A percentile compares a stretch with the other conserved stretches of the same genome.
These are phyloP conservation scores for Microplitis demolitor DNA, from an alignment of 1,140 invertebrate genomes.

Conservation along the genomic window DNA sequence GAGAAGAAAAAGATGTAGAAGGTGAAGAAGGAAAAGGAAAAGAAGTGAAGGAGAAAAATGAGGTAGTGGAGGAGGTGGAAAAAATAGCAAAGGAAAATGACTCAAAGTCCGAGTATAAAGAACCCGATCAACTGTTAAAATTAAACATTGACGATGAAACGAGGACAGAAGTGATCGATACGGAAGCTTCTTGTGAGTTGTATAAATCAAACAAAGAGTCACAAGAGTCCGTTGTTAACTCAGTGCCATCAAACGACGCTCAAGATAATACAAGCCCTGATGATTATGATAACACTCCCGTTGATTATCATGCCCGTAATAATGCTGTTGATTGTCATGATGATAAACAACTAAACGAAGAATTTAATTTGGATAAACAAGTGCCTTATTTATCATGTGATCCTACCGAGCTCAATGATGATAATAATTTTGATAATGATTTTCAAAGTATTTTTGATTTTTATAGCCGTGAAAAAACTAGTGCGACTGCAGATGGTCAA, in stretches of 20 bases:
- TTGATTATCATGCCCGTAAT: too few relatives aligned
- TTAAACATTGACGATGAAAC: neutral
- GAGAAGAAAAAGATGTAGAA: neutral
- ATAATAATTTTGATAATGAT: neutral
- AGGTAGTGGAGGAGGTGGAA: too few relatives aligned
- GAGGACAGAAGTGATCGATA: neutral
- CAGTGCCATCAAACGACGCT: neutral
- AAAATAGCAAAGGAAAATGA: neutral
- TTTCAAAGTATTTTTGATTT: neutral
- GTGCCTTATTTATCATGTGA: neutral
- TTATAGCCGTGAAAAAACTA: neutral
- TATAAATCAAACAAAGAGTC: constrained; percentile 7
- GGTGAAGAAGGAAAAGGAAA: neutral
- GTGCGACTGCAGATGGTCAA: too few relatives aligned
- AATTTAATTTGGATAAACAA: neutral
- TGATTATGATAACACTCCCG: neutral
- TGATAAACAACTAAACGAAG: neutral
- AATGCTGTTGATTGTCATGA: neutral
- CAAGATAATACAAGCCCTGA: neutral
- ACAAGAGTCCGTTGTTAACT: neutral
- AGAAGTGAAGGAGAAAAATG: too few relatives aligned
- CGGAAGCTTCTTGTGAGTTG: constrained; percentile 22
- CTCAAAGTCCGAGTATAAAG: neutral
- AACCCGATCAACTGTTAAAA: neutral
- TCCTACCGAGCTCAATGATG: neutral